Evolutionary conservation across 2,888 invertebrate species (phyloP).

Genomic region (Odontothrips loti): DNA sequence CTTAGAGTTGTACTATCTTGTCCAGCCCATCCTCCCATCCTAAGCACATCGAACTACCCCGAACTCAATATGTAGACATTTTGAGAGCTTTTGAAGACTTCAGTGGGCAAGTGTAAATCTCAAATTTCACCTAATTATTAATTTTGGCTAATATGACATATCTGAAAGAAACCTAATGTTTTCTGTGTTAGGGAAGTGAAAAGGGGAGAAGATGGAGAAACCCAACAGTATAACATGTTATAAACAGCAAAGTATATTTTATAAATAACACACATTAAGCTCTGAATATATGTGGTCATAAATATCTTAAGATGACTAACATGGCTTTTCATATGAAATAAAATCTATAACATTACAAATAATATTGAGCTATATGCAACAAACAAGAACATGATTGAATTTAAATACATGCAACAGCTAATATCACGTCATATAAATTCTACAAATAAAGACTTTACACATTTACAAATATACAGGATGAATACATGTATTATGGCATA

Average conservation of each 20-base stretch:
- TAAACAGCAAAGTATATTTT: slow-evolving; percentile 14
- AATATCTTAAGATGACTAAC: background rate
- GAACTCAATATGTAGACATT: no score
- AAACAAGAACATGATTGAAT: background rate
- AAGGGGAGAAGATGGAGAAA: background rate
- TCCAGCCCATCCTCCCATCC: no score
- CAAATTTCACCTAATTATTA: background rate
- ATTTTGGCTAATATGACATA: background rate
- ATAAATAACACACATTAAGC: slow-evolving; percentile 11
- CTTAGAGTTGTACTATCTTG: no score
- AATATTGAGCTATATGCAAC: slow-evolving; percentile 7
- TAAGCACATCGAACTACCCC: no score
- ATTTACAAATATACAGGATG: slow-evolving; percentile 3
- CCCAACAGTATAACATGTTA: background rate
- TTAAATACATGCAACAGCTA: slow-evolving; percentile 7
- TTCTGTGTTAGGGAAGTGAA: background rate
- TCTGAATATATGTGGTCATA: background rate
- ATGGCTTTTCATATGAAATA: background rate
- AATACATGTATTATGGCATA: background rate
- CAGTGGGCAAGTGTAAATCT: background rate
- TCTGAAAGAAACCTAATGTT: background rate
- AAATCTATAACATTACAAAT: background rate
- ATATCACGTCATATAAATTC: background rate
- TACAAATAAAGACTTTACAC: background rate
- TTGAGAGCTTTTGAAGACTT: background rate